Base-by-base conservation (phyloP, 2,888 invertebrate genomes). In the Busseola fusca region DNA sequence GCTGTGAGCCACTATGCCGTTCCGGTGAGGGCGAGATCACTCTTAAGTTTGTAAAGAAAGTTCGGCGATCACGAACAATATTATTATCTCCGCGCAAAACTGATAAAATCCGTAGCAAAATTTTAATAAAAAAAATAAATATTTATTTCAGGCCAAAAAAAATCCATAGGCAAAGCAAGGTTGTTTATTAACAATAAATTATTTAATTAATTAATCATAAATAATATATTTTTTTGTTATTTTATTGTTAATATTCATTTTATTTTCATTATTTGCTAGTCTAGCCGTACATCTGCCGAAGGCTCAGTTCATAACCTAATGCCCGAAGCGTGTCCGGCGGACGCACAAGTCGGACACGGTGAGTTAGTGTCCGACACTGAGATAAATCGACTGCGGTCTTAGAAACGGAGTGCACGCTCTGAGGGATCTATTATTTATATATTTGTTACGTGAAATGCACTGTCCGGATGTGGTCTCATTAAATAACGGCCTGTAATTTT, bases 301-400 rank as follows among this genome's bases (percentile, higher is more conserved):
- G 48, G 64, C 66, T 64, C 27, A 67, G 64, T 66, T 54, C 27
- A 62, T 34, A 59, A 68, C 50, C 56, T 73, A 72, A 68, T 69
- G 64, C 65, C 62, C 66, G 56, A 40, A 56, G 68, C 67, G 54
- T 72, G 72, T 63, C 64, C 64, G 50, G 69, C 60, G 74, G 78
- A 78, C 76, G 73, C 82, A 82, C 71, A 76, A 76, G 66, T 72
- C 74, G 74, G 86, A 82, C 86, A 80, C 69, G 54, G 71, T 84
- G 77, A 84, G 80, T 84, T 84, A 85, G 75, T 82, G 81, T 74
- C 78, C 64, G 73, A 73, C 80, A 57, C 67, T 64, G 78, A 84
- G 75, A 84, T 84, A 82, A 86, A 84, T 84, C 63, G 84, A 82
- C 76, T 78, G 68, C 60, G 74, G 76, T 82, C 84, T 84, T 78